Evolutionary conservation across 2,888 invertebrate species (phyloP).

Genomic region (Eudemis profundana): DNA sequence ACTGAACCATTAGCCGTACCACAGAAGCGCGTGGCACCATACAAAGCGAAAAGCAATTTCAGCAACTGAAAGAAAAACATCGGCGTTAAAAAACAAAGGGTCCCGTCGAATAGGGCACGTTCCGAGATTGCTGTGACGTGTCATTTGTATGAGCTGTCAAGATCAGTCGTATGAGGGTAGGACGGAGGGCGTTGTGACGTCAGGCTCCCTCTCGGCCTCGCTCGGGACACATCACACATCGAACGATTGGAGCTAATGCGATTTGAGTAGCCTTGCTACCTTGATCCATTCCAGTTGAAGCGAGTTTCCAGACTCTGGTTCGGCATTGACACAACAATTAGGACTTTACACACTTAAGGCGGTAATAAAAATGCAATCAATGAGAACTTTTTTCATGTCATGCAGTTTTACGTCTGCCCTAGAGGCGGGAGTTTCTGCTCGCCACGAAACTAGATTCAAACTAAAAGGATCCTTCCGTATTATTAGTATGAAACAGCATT

Average conservation of each 20-base stretch:
- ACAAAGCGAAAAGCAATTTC: conserved; percentile 40
- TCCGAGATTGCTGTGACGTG: conserved; percentile 52
- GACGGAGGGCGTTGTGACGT: conserved; percentile 47
- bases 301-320: conserved; percentile 51
- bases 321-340: conserved; percentile 18
- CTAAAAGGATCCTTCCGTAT: no score
- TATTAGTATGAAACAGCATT: no score
- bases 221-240: conserved; percentile 48
- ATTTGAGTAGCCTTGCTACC: conserved; percentile 68
- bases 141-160: conserved; percentile 60
- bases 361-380: neutral
- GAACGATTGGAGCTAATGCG: conserved; percentile 73
- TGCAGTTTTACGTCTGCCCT: no score
- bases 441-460: no score
- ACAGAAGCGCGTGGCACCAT: conserved; percentile 43
- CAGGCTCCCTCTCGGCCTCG: conserved; percentile 43
- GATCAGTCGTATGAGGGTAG: conserved; percentile 58
- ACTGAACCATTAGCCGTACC: conserved; percentile 40
- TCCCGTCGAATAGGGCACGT: conserved; percentile 48
- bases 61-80: conserved; percentile 46
- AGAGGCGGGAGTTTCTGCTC: no score
- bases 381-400: no score
- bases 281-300: conserved; percentile 63
- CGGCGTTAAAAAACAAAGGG: conserved; percentile 52
- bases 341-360: neutral